phyloP scores from a whole-genome alignment of 2,113 vertebrate species.

The Passer domesticus region DNA sequence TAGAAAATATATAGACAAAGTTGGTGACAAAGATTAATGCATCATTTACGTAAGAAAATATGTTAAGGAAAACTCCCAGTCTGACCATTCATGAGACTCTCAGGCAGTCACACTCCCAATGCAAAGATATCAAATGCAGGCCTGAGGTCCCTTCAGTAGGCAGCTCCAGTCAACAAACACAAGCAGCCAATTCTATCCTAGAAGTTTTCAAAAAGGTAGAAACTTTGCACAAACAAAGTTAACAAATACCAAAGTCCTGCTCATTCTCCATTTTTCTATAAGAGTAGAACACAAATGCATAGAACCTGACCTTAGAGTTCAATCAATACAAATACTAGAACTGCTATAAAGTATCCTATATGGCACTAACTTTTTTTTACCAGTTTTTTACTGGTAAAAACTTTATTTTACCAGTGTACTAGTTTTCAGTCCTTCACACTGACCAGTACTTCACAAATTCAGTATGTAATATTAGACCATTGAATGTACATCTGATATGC shows the following conservation, averaged over 20 bases:
- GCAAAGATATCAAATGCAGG: background rate
- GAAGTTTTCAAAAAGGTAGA: background rate
- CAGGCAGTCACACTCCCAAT: background rate
- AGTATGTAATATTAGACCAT: background rate
- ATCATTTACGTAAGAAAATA: background rate
- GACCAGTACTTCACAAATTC: background rate
- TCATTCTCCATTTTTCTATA: background rate
- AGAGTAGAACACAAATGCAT: background rate
- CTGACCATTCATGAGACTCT: background rate
- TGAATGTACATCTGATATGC: accelerated
- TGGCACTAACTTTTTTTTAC: background rate
- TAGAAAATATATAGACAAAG: background rate
- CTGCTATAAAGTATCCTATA: background rate
- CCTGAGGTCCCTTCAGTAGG: background rate
- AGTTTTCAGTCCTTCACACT: background rate
- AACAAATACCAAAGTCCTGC: background rate
- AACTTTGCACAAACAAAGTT: background rate
- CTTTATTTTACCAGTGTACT: background rate
- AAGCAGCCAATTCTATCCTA: background rate
- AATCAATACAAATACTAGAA: background rate
- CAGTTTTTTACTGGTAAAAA: too few relatives aligned
- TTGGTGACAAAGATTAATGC: background rate
- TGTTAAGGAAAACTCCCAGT: background rate
- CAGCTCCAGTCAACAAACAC: background rate
- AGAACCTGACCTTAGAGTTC: background rate